Percentiles rank a stretch among this genome's conserved stretches.
phyloP scores from a whole-genome alignment of 2,113 vertebrate genomes.

The Mobula birostris region DNA sequence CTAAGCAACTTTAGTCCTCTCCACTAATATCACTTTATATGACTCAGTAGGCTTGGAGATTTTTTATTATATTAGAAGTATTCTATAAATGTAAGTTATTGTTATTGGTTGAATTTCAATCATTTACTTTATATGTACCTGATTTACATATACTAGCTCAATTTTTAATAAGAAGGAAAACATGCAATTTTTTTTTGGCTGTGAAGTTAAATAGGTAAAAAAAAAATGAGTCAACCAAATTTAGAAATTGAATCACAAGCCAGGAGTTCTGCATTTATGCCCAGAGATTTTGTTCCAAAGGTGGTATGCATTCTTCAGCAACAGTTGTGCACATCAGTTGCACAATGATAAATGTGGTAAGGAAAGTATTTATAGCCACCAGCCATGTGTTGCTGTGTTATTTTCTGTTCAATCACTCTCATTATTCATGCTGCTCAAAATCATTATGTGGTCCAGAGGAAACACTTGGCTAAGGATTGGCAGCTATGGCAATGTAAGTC shows the following conservation, averaged over 20 bases:
- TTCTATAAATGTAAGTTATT: too few relatives aligned
- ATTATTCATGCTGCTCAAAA: slow-evolving; percentile 15
- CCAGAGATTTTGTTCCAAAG: background rate
- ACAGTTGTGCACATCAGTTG: background rate
- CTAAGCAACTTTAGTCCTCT: too few relatives aligned
- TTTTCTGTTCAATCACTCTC: slow-evolving; percentile 29
- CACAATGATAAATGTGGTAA: background rate
- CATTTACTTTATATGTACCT: background rate
- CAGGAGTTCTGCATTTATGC: background rate
- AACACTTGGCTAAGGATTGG: background rate
- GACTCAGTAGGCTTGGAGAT: too few relatives aligned
- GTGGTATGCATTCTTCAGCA: background rate
- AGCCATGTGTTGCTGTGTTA: slow-evolving; percentile 5
- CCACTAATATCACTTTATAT: too few relatives aligned
- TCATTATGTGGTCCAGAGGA: slow-evolving; percentile 32
- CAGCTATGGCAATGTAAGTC: background rate
- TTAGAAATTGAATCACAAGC: background rate
- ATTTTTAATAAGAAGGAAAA: background rate
- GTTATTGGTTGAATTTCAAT: background rate
- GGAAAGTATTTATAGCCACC: slow-evolving; percentile 25
- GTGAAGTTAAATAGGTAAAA: too few relatives aligned
- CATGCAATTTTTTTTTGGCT: background rate
- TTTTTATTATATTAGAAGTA: too few relatives aligned
- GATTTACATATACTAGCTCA: background rate
- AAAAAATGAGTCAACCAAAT: background rate